Evolutionary conservation across 2,797 vertebrate genomes (phyloP), one percentile per base, ranked within the genome.

Genomic region (Percopsis omiscomaycus): DNA sequence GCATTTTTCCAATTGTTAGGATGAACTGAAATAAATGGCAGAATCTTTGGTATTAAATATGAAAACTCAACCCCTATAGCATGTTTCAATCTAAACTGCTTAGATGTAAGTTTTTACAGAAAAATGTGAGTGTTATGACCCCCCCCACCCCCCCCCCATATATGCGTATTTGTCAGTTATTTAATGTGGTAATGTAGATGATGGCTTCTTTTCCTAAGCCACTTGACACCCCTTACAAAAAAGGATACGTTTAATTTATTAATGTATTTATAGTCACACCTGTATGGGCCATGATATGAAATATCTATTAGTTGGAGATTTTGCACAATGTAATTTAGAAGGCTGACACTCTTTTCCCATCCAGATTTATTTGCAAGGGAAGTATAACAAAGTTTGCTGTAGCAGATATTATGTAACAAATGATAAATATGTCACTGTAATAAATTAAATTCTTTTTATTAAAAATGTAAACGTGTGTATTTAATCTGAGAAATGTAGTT

Each of bases 401-500:
- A 95, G 94, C 94, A 95, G 91, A 95, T 94, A 97, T 96, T 95
- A 94, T 95, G 94, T 96, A 95, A 95, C 88, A 93, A 94, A 89
- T 89, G 84, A 92, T 93, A 91, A 9, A 42, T 88, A 93, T 92
- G 88, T 95, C 94, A 93, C 94, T 94, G 94, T 93, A 95, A 95
- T 95, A 95, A 95, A 93, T 92, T 87, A 87, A 91, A 89, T 92
- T 91, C 87, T 96, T 97, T 96, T 93, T 96, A 94, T 91, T 89
- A 93, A 94, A 93, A 93, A 84, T 77, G 89, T 72, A 69, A 76
- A 77, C 86, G 83, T 87, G 76, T 86, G 84, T 88, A 84, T 92
- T 92, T 90, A 89, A 86, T 92, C 90, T 88, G 77, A 87, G 89
- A 83, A 88, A 91, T 86, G 87, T 84, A 89, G 87, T 92, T 22